Evolutionary conservation across 1,140 invertebrate genomes (phyloP).

Genomic region (Panulirus ornatus): DNA sequence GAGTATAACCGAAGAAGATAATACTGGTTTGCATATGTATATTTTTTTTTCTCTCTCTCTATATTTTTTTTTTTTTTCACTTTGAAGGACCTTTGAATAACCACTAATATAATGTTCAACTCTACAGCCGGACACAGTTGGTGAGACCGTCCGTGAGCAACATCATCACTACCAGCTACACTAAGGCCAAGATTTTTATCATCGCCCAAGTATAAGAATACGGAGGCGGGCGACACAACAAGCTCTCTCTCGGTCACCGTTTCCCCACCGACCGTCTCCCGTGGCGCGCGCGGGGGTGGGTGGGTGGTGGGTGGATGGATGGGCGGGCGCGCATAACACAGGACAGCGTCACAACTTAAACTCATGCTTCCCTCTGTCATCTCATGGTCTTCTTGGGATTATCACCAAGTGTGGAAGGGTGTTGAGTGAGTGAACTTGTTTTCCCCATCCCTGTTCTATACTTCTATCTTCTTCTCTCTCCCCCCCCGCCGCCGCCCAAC

Average conservation of each 20-base stretch:
- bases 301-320: too few species aligned
- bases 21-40: background rate
- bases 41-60: slow-evolving; percentile 33
- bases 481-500: background rate
- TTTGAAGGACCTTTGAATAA: slow-evolving; percentile 27
- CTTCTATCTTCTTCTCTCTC: background rate
- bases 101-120: slow-evolving; percentile 27
- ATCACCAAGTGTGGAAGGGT: slow-evolving; percentile 4
- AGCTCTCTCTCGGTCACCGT: background rate
- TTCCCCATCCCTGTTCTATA: slow-evolving; percentile 2
- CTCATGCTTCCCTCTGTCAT: background rate
- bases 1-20: slow-evolving; percentile 10
- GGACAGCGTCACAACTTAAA: too few species aligned
- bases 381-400: background rate
- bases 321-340: too few species aligned
- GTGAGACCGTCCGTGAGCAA: slow-evolving; percentile 1
- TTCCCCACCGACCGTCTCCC: background rate
- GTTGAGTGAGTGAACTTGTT: background rate
- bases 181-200: slow-evolving; percentile 37
- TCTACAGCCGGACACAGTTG: slow-evolving; percentile 30
- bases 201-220: slow-evolving; percentile 11
- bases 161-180: slow-evolving; percentile 22
- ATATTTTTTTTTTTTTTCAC: background rate
- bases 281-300: too few species aligned
- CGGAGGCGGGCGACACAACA: slow-evolving; percentile 21